Evolutionary conservation across 2,888 invertebrate species (phyloP).

Genomic region (Philaethria dido): DNA sequence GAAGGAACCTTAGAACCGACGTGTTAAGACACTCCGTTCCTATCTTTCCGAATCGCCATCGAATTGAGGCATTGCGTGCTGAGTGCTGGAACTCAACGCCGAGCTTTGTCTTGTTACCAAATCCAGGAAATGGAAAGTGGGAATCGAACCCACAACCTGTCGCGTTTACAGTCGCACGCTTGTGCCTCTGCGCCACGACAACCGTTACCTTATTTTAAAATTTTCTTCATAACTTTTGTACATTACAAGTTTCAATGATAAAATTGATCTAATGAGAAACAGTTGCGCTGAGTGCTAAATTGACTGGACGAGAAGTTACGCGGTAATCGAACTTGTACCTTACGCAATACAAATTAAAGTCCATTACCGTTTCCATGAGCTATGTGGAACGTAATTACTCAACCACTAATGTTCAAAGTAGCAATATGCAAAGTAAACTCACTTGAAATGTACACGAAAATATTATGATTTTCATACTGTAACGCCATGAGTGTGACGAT

Average conservation of each 20-base stretch:
- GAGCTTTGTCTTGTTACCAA: no score
- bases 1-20: no score
- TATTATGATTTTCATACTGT: conserved; percentile 10
- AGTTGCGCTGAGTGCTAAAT: conserved; percentile 35
- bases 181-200: no score
- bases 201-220: neutral
- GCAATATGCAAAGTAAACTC: conserved; percentile 38
- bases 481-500: neutral
- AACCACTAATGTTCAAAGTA: conserved; percentile 28
- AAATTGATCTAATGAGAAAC: conserved; percentile 36
- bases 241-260: conserved; percentile 19
- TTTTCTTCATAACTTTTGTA: neutral
- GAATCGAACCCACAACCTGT: no score
- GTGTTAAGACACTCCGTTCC: no score
- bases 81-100: no score
- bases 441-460: conserved; percentile 10
- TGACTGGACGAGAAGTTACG: conserved; percentile 18
- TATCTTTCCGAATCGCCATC: no score
- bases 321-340: conserved; percentile 15
- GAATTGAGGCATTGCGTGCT: no score
- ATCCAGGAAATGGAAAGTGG: no score
- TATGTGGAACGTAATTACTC: conserved; percentile 30
- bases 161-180: no score
- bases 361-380: neutral
- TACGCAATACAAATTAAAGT: conserved; percentile 10